Conservation (phyloP, 2,888 invertebrate species). For the Colostygia pectinataria region DNA sequence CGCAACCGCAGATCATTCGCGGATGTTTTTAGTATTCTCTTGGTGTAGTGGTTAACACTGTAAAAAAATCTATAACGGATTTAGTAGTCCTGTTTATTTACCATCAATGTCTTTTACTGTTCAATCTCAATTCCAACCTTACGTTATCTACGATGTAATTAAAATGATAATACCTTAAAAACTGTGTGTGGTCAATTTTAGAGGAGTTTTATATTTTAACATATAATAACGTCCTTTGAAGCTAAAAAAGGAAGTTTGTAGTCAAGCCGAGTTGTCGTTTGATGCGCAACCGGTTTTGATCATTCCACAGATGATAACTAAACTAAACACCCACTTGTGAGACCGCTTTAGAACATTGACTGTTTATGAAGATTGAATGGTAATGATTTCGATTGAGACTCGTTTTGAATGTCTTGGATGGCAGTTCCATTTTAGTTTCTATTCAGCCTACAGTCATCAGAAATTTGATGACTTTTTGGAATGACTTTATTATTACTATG, state of each 20-base stretch:
- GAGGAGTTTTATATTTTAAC: slow-evolving; percentile 19
- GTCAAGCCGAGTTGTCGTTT: slow-evolving; percentile 8
- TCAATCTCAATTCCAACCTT: slow-evolving; percentile 35
- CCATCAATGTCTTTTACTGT: slow-evolving; percentile 28
- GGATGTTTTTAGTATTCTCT: no score
- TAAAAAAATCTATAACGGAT: not conserved
- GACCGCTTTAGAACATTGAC: slow-evolving; percentile 14
- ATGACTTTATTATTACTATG: no score
- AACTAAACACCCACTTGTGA: slow-evolving; percentile 22
- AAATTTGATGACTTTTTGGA: no score
- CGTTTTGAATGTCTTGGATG: slow-evolving; percentile 6
- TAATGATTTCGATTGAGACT: slow-evolving; percentile 7
- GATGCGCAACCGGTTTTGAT: slow-evolving; percentile 23
- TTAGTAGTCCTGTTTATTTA: slow-evolving; percentile 22
- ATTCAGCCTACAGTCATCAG: no score
- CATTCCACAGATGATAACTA: slow-evolving; percentile 15
- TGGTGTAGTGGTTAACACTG: no score
- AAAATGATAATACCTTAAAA: slow-evolving; percentile 39
- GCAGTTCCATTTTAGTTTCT: not conserved
- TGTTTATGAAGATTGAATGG: slow-evolving; percentile 10
- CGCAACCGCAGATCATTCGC: no score
- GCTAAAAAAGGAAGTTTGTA: slow-evolving; percentile 22
- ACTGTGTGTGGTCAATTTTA: slow-evolving; percentile 41
- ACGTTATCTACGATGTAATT: slow-evolving; percentile 35
- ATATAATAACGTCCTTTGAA: slow-evolving; percentile 17